Conservation (phyloP, 2,888 invertebrate genomes). For the Hedya salicella region DNA sequence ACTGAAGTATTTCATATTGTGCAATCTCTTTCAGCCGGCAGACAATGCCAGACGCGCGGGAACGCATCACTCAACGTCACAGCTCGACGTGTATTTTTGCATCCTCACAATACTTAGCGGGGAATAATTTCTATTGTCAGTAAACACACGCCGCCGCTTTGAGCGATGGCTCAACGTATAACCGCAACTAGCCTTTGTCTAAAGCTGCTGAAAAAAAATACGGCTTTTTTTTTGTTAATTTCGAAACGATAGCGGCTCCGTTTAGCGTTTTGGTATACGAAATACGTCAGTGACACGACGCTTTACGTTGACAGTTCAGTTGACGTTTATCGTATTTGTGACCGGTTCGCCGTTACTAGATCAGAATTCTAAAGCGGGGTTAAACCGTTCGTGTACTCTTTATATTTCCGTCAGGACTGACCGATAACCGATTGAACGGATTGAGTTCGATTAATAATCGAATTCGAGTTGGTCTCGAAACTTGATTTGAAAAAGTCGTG, state of each 20-base stretch:
- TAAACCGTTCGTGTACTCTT: no score
- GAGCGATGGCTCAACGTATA: slow-evolving; percentile 58
- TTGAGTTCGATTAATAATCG: background rate
- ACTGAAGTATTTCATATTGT: slow-evolving; percentile 80
- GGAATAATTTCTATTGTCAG: slow-evolving; percentile 80
- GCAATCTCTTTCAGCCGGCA: slow-evolving; percentile 78
- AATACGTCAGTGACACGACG: background rate
- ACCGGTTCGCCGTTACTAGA: background rate
- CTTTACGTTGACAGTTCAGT: background rate
- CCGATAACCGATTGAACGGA: background rate
- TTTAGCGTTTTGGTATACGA: slow-evolving; percentile 5
- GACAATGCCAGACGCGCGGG: slow-evolving; percentile 74
- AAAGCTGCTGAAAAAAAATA: slow-evolving; percentile 48
- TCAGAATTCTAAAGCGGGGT: background rate
- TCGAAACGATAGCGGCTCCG: slow-evolving; percentile 6
- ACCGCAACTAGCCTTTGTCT: slow-evolving; percentile 61
- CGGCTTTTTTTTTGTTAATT: slow-evolving; percentile 40
- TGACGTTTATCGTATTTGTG: background rate
- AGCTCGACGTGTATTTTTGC: slow-evolving; percentile 76
- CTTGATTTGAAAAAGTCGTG: no score
- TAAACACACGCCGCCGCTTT: slow-evolving; percentile 68
- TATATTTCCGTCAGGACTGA: background rate
- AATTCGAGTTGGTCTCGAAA: no score
- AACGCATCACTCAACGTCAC: slow-evolving; percentile 83
- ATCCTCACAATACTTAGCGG: slow-evolving; percentile 75